Evolutionary conservation across 2,113 vertebrate genomes (phyloP), one percentile per base, ranked within the genome.

Genomic region (Mus pahari): DNA sequence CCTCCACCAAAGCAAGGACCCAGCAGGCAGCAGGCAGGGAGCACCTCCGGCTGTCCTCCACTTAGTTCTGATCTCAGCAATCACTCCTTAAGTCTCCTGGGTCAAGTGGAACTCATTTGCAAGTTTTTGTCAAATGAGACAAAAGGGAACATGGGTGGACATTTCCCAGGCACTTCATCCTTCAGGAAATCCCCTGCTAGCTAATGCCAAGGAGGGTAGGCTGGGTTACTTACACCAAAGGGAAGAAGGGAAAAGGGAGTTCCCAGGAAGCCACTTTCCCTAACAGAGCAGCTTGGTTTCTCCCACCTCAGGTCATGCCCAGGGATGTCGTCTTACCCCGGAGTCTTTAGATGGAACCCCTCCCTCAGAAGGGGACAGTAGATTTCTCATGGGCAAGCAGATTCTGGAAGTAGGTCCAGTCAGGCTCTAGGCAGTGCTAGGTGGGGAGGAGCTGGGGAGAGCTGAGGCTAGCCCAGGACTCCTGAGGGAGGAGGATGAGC

Each of bases 121-220:
- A 84, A 62, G 3, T 74, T 91, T 91, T 55, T 53, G 16, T 96
- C 83, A 70, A 24, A 50, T 9, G 60, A 93, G 68, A 75, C 20
- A 8, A 55, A 53, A 88, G 74, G 48, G 53, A 83, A 90, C 90
- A 73, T 36, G 95, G 71, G 81, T 90, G 88, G 86, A 70, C 4
- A 7, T 78, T 98, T 97, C 97, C 96, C 60, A 90, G 79, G 96
- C 94, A 92, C 89, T 84, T 62, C 53, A 75, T 84, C 77, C 71
- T 95, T 83, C 73, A 94, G 90, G 93, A 97, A 98, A 97, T 95
- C 89, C 96, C 97, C 94, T 79, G 84, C 31, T 10, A 87, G 81
- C 19, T 22, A 28, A 78, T 75, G 97, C 95, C 97, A 97, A 96
- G 55, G 92, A 42, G 74, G 83, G n/a, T 14, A 24, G 71, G 87